These are phyloP conservation scores for Harmothoe impar DNA, from an alignment of 2,888 invertebrate species.

Conservation along the genomic window DNA sequence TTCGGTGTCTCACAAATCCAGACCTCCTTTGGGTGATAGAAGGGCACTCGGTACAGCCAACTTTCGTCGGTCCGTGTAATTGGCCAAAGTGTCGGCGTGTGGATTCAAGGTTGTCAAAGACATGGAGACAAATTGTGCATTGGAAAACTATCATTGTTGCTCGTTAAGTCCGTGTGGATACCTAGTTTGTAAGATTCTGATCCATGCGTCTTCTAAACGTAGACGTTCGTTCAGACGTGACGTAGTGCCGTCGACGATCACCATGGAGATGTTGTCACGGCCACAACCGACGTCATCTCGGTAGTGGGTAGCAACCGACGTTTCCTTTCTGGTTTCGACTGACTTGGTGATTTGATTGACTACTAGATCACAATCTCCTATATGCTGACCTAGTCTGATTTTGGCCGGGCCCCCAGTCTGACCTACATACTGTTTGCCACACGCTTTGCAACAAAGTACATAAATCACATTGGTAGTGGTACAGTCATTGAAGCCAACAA, in stretches of 20 bases:
- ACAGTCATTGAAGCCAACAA: neutral
- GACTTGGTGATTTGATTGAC: neutral
- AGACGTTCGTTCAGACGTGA: neutral
- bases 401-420: neutral
- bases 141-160: no score
- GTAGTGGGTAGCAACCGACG: neutral
- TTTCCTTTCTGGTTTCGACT: neutral
- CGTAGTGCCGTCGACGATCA: no score
- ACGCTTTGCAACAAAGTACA: neutral
- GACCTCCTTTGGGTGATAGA: no score
- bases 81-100: no score
- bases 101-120: no score
- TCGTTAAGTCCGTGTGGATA: neutral
- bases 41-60: no score
- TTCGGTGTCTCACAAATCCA: no score
- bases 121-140: no score
- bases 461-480: neutral
- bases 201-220: neutral
- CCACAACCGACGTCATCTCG: neutral
- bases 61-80: no score
- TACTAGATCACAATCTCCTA: neutral
- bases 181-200: neutral
- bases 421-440: neutral
- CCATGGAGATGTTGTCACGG: neutral
- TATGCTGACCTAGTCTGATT: neutral